These are phyloP conservation scores for Frieseomelitta varia DNA, from an alignment of 1,140 invertebrate species.

Conservation along the genomic window DNA sequence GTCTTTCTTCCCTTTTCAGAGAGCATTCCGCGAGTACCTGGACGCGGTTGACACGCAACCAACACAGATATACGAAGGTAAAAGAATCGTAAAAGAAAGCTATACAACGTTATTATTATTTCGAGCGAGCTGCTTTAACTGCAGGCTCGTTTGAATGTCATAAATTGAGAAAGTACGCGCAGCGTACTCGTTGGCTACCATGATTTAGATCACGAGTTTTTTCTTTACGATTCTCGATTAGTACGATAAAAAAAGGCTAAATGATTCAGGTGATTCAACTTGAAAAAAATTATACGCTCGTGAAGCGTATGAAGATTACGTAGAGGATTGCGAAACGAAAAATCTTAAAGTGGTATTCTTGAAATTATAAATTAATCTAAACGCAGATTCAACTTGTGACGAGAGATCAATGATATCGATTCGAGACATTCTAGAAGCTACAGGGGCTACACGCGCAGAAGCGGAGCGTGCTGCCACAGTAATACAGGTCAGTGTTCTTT, in stretches of 20 bases:
- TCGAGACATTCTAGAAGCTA: conserved; percentile 68
- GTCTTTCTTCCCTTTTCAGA: conserved; percentile 7
- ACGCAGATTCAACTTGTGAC: conserved; percentile 35
- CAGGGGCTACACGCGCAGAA: conserved; percentile 58
- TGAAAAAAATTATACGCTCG: background rate
- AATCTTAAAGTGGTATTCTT: background rate
- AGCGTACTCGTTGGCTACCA: background rate
- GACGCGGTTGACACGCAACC: conserved; percentile 64
- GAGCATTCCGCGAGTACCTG: conserved; percentile 74
- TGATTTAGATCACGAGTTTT: background rate
- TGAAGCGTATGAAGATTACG: too few species aligned
- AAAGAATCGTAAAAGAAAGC: conserved; percentile 40
- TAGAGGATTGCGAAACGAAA: background rate
- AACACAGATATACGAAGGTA: conserved; percentile 59
- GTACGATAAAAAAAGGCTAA: background rate
- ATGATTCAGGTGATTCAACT: background rate
- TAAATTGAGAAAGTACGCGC: conserved; percentile 24
- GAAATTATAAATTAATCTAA: background rate
- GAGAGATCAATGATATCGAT: conserved; percentile 60
- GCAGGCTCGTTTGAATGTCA: background rate
- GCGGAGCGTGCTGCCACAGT: conserved; percentile 71
- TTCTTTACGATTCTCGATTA: background rate
- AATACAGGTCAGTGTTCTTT: conserved; percentile 72
- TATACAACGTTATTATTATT: conserved; percentile 5
- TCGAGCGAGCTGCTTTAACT: background rate